Percentiles rank a stretch among this genome's conserved stretches.
phyloP scores from a whole-genome alignment of 2,797 vertebrate genomes.

The Danio jaintianensis region DNA sequence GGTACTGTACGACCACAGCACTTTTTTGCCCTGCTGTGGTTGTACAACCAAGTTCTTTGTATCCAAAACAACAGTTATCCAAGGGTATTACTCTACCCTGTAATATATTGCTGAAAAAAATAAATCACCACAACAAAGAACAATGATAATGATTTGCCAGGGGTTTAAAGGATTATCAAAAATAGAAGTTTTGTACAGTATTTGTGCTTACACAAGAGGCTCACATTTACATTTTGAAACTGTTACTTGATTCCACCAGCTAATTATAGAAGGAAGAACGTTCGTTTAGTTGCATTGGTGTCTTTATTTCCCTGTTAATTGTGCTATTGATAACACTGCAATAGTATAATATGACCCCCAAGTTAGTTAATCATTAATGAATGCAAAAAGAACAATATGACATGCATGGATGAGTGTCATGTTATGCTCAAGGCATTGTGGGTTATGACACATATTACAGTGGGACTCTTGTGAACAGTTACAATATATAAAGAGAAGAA shows the following conservation, averaged over 20 bases:
- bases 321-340: background rate
- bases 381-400: background rate
- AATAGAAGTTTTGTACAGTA: background rate
- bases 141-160: conserved; percentile 10
- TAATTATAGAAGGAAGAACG: background rate
- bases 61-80: background rate
- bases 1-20: background rate
- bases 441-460: background rate
- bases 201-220: background rate
- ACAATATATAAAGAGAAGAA: too few species aligned
- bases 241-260: background rate
- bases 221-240: background rate
- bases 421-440: background rate
- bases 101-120: background rate
- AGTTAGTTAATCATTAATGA: background rate
- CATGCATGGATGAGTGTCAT: background rate
- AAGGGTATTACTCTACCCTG: background rate
- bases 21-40: conserved; percentile 3
- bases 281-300: background rate
- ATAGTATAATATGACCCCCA: background rate
- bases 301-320: background rate
- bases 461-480: conserved; percentile 3
- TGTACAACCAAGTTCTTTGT: background rate
- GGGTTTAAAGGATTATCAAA: conserved; percentile 3
- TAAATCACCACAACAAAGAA: conserved; percentile 3